These are phyloP conservation scores for Aleiodes sp. DNA, from an alignment of 1,140 invertebrate genomes.

Conservation along the genomic window DNA sequence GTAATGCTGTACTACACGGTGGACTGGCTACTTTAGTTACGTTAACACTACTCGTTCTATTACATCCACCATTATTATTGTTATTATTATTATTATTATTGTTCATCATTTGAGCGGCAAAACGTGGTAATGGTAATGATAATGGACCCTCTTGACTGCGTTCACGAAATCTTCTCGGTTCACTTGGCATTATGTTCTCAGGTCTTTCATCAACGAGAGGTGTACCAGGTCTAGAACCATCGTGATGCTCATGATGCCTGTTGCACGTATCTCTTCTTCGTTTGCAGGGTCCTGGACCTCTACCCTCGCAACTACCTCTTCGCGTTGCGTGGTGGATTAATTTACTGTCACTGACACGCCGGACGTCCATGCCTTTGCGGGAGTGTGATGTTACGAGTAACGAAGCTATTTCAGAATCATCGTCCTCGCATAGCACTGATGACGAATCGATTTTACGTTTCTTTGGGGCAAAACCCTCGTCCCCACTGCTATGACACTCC, in stretches of 20 bases:
- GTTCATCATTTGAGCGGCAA: slow-evolving; percentile 78
- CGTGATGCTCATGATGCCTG: slow-evolving; percentile 68
- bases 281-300: slow-evolving; percentile 62
- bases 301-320: slow-evolving; percentile 65
- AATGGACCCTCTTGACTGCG: slow-evolving; percentile 75
- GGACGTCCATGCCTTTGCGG: slow-evolving; percentile 67
- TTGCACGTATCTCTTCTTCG: slow-evolving; percentile 56
- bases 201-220: slow-evolving; percentile 85
- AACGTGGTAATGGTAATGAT: slow-evolving; percentile 84
- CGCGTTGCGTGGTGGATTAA: slow-evolving; percentile 63
- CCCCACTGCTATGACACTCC: slow-evolving; percentile 77
- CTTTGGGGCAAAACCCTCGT: slow-evolving; percentile 73
- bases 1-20: slow-evolving; percentile 47
- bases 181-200: slow-evolving; percentile 76
- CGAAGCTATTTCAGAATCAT: slow-evolving; percentile 64
- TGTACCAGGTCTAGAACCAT: slow-evolving; percentile 80
- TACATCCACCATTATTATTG: slow-evolving; percentile 41
- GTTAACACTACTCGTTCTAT: slow-evolving; percentile 36
- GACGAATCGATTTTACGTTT: slow-evolving; percentile 72
- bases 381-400: slow-evolving; percentile 62
- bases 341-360: slow-evolving; percentile 66
- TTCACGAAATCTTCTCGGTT: slow-evolving; percentile 75
- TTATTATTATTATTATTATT: slow-evolving; percentile 53
- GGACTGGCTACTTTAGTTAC: slow-evolving; percentile 56
- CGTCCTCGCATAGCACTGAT: slow-evolving; percentile 64